phyloP scores from a whole-genome alignment of 2,888 invertebrate genomes.

The Melanchra persicariae region DNA sequence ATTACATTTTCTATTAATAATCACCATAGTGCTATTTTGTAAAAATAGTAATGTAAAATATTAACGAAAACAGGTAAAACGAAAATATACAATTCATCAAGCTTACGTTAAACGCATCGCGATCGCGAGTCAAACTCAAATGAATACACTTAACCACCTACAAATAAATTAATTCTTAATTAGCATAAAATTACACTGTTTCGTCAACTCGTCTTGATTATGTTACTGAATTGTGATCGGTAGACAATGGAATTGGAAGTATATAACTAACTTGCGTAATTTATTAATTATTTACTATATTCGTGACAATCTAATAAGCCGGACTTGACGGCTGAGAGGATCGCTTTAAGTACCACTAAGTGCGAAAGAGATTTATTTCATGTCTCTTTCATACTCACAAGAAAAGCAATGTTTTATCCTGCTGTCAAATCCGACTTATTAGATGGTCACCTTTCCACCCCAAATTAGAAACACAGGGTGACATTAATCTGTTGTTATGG shows the following conservation, averaged over 20 bases:
- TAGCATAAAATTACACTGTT: constrained; percentile 39
- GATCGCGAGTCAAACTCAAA: constrained; percentile 33
- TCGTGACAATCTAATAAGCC: no score
- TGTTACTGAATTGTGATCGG: constrained; percentile 28
- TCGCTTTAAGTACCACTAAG: no score
- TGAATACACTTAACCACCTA: constrained; percentile 50
- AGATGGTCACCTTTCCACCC: no score
- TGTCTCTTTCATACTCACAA: no score
- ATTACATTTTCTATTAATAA: not conserved
- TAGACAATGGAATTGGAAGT: constrained; percentile 44
- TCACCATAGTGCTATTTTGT: no score
- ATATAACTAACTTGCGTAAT: not conserved
- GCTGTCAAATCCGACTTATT: no score
- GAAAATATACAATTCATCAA: not conserved
- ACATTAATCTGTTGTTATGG: not conserved
- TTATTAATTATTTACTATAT: not conserved
- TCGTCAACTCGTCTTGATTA: constrained; percentile 15
- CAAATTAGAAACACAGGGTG: not conserved
- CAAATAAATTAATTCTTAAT: constrained; percentile 56
- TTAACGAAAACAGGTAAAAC: no score
- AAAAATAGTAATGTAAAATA: no score
- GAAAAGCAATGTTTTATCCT: no score
- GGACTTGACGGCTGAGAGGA: no score
- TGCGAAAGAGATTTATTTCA: no score
- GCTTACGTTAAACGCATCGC: constrained; percentile 14